phyloP scores from a whole-genome alignment of 2,888 invertebrate species.

The Julus scandinavius region DNA sequence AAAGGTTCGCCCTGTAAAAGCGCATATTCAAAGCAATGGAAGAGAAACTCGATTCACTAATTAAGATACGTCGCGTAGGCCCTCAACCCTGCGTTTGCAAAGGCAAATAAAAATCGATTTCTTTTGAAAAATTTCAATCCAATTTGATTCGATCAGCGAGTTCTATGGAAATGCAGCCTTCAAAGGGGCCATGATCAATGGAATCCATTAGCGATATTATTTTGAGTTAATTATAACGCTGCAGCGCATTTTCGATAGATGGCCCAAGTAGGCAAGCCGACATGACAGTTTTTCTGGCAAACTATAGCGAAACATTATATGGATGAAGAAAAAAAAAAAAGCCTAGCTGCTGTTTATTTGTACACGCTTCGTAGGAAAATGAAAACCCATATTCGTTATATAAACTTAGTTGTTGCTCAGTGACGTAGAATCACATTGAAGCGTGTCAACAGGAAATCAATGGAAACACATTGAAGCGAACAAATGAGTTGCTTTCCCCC shows the following conservation, averaged over 20 bases:
- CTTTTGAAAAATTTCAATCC: constrained; percentile 9
- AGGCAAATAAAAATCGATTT: constrained; percentile 33
- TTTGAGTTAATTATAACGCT: constrained; percentile 21
- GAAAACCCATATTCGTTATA: constrained; percentile 26
- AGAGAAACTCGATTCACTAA: background rate
- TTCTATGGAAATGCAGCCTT: background rate
- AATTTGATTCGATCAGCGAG: background rate
- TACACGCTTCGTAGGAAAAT: background rate
- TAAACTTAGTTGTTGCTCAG: constrained; percentile 47
- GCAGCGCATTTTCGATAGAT: background rate
- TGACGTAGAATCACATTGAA: constrained; percentile 48
- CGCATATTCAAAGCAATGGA: background rate
- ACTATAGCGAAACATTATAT: background rate
- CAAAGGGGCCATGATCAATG: background rate
- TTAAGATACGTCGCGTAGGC: background rate
- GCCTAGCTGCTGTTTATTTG: background rate
- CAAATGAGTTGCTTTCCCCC: constrained; percentile 33
- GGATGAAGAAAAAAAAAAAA: background rate
- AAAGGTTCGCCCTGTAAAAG: background rate
- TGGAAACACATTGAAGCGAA: constrained; percentile 44
- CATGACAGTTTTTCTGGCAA: background rate
- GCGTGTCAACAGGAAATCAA: constrained; percentile 50
- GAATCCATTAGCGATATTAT: constrained; percentile 4
- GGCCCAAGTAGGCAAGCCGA: background rate
- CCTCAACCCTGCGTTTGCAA: background rate